phyloP scores from a whole-genome alignment of 2,113 vertebrate genomes.

The Petromus typicus region DNA sequence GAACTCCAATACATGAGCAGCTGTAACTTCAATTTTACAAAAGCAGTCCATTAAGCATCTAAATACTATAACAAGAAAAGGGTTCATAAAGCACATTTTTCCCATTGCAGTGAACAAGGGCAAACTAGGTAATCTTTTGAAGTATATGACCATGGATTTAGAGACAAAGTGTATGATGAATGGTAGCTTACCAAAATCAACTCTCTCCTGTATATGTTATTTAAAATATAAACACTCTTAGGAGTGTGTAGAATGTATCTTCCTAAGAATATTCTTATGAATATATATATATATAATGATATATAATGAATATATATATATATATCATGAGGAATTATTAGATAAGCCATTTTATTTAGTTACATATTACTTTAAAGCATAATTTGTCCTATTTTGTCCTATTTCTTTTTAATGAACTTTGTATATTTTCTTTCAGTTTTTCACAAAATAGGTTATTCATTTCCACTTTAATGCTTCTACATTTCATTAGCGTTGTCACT shows the following conservation, averaged over 20 bases:
- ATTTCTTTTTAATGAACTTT: neutral
- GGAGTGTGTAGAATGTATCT: neutral
- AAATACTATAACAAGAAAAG: conserved; percentile 74
- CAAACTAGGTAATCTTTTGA: neutral
- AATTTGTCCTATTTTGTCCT: conserved; percentile 8
- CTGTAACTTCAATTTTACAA: conserved; percentile 75
- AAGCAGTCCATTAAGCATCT: conserved; percentile 72
- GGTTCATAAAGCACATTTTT: conserved; percentile 65
- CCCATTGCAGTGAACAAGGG: conserved; percentile 20
- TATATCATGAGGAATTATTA: neutral
- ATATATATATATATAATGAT: too few relatives aligned
- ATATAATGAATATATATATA: too few relatives aligned
- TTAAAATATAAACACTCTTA: neutral
- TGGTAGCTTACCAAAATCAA: conserved; percentile 57
- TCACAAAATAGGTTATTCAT: conserved; percentile 18
- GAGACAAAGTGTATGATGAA: conserved; percentile 43
- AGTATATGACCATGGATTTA: conserved; percentile 62
- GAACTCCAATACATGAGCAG: conserved; percentile 65
- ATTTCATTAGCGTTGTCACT: conserved; percentile 56
- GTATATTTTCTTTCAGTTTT: neutral
- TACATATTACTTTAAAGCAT: neutral
- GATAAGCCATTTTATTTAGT: neutral
- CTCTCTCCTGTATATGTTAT: neutral
- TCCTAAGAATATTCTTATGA: too few relatives aligned
- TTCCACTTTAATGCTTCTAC: conserved; percentile 27